Conservation (phyloP, 2,888 invertebrate genomes). For the Thereva unica region DNA sequence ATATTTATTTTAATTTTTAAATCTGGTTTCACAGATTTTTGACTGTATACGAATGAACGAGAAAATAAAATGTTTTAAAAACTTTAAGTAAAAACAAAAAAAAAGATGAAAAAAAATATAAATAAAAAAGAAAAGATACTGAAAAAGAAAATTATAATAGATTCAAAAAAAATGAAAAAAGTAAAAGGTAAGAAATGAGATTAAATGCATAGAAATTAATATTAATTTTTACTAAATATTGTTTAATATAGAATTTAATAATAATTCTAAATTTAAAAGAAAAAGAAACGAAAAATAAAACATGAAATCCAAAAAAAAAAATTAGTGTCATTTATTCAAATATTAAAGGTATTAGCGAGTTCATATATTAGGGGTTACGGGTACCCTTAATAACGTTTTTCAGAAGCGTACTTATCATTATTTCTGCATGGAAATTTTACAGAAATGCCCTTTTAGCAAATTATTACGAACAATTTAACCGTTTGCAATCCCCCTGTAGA, state of each 20-base stretch:
- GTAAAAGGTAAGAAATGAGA: constrained; percentile 18
- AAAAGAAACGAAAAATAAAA: constrained; percentile 24
- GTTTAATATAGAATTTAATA: constrained; percentile 33
- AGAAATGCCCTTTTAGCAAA: no score
- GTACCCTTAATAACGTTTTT: no score
- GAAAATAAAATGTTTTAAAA: constrained; percentile 25
- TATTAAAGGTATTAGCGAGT: no score
- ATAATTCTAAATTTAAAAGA: constrained; percentile 33
- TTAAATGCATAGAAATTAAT: constrained; percentile 30
- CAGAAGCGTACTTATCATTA: no score
- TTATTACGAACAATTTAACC: no score
- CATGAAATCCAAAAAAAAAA: constrained; percentile 9
- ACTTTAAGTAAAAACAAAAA: neutral
- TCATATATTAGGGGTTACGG: no score
- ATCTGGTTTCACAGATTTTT: constrained; percentile 42
- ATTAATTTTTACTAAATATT: constrained; percentile 31
- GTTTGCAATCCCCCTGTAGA: no score
- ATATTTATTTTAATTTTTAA: constrained; percentile 3
- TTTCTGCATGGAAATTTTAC: no score
- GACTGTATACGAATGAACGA: constrained; percentile 41
- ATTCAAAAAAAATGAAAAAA: no score
- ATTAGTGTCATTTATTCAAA: neutral
- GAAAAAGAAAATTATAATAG: no score
- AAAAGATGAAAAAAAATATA: no score
- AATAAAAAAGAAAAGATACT: no score